Evolutionary conservation across 2,797 vertebrate genomes (phyloP).

Genomic region (Danionella dracula): DNA sequence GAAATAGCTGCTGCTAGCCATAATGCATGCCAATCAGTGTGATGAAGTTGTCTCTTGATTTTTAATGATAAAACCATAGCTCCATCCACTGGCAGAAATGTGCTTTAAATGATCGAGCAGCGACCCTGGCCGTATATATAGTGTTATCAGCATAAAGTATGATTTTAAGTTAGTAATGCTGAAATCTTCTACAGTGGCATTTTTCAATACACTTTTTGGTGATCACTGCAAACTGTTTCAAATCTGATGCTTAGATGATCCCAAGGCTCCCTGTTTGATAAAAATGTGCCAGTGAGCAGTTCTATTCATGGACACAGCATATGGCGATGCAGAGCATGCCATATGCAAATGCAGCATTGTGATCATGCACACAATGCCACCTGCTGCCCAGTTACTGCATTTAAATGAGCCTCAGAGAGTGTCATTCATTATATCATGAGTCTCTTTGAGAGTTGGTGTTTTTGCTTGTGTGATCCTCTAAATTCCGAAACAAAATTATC

Average conservation of each 20-base stretch:
- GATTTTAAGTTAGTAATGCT: not conserved
- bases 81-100: conserved; percentile 8
- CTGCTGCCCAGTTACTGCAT: conserved; percentile 9
- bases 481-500: too few species aligned
- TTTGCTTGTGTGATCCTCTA: not conserved
- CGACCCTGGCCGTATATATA: not conserved
- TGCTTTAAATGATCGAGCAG: not conserved
- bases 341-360: conserved; percentile 14
- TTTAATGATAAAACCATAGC: not conserved
- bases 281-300: conserved; percentile 17
- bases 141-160: not conserved
- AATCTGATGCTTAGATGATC: conserved; percentile 1
- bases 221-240: not conserved
- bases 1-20: not conserved
- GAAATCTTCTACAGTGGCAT: not conserved
- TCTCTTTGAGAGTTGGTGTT: not conserved
- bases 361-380: conserved; percentile 1
- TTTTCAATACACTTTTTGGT: not conserved
- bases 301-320: conserved; percentile 30
- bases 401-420: not conserved
- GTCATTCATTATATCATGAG: conserved; percentile 26
- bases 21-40: conserved; percentile 1
- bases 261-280: not conserved
- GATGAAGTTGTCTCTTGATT: conserved; percentile 1
- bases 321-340: conserved; percentile 11